Percentiles rank a stretch among this genome's conserved stretches.
phyloP scores from a whole-genome alignment of 2,113 vertebrate species.

The Dissostichus mawsoni region DNA sequence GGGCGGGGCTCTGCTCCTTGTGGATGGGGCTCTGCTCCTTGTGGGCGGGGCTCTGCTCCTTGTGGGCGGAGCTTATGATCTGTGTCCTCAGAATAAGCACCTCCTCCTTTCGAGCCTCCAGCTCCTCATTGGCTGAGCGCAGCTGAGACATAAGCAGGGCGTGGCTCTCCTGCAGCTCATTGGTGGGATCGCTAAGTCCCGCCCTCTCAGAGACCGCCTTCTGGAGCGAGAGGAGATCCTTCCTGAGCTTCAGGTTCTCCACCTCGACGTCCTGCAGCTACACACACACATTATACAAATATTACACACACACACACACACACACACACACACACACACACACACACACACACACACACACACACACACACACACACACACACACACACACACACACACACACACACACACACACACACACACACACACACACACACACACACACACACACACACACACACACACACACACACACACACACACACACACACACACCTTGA shows the following conservation, averaged over 20 bases:
- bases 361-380: too few species aligned
- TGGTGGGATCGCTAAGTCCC: conserved; percentile 70
- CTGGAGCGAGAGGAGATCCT: conserved; percentile 92
- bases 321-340: too few species aligned
- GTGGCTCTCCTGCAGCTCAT: conserved; percentile 85
- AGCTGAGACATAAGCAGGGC: conserved; percentile 91
- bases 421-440: too few species aligned
- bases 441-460: too few species aligned
- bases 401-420: too few species aligned
- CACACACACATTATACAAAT: conserved; percentile 22
- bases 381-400: too few species aligned
- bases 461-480: too few species aligned
- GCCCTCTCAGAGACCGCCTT: conserved; percentile 84
- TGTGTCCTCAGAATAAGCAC: conserved; percentile 93
- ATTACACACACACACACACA: too few species aligned
- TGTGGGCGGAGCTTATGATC: conserved; percentile 88
- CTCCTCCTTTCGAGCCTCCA: conserved; percentile 96
- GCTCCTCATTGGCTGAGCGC: conserved; percentile 89
- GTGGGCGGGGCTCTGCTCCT: conserved; percentile 68
- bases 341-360: too few species aligned
- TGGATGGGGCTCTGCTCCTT: conserved; percentile 76
- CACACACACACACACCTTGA: too few species aligned
- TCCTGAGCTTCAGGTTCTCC: conserved; percentile 97
- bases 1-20: conserved; percentile 72
- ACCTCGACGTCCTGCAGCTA: conserved; percentile 96